Evolutionary conservation across 92 coral and sea anemone genomes (phyloP).

Genomic region (Diadumene lineata): DNA sequence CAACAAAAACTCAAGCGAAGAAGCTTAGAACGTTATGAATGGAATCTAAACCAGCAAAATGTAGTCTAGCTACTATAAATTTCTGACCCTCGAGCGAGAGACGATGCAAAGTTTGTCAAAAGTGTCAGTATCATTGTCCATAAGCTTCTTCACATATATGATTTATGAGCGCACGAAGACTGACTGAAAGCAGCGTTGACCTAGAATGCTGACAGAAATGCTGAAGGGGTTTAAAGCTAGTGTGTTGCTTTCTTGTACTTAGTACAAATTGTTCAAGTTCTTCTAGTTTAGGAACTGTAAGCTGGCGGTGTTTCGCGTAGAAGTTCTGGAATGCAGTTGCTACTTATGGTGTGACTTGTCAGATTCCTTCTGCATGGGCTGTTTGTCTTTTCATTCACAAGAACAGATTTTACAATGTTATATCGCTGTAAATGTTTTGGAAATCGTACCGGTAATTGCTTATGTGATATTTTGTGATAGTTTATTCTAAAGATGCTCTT

Average conservation of each 20-base stretch:
- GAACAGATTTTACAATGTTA: neutral
- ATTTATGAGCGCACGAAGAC: neutral
- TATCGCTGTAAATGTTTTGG: too few relatives aligned
- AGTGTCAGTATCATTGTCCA: neutral
- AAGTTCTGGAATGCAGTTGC: neutral
- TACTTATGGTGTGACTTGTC: neutral
- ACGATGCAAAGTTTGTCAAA: neutral
- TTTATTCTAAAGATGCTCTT: too few relatives aligned
- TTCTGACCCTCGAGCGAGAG: too few relatives aligned
- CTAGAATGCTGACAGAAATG: neutral
- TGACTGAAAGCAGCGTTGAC: neutral
- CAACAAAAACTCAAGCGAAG: too few relatives aligned
- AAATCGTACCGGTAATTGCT: neutral
- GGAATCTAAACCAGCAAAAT: too few relatives aligned
- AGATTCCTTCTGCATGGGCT: neutral
- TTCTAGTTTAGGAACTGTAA: too few relatives aligned
- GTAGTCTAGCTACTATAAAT: too few relatives aligned
- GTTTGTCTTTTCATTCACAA: neutral
- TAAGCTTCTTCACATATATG: neutral
- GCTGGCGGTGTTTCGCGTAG: too few relatives aligned
- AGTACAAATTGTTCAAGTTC: neutral
- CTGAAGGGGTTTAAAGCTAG: too few relatives aligned
- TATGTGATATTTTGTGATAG: neutral
- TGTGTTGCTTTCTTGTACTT: too few relatives aligned
- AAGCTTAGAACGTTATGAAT: too few relatives aligned